Base-by-base conservation (phyloP, 2,797 vertebrate genomes). In the Channa striata region DNA sequence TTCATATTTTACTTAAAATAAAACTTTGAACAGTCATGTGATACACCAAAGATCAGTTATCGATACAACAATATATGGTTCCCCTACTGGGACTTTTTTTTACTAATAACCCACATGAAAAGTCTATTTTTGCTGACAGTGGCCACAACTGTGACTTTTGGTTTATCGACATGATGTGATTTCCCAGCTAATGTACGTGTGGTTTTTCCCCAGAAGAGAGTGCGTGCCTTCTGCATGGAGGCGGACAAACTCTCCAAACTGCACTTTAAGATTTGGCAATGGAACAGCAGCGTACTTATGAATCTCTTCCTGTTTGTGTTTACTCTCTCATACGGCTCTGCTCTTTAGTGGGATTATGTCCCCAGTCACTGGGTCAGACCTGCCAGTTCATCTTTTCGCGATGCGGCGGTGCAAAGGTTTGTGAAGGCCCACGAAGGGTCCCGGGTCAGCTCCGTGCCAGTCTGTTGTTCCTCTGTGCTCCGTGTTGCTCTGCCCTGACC, bases 241-340 rank as follows among this genome's bases (percentile, higher is more conserved):
- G 47, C 72, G 39, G 64, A 84, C 62, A 78, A 40, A 44, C 62
- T 89, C 78, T 83, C 54, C 42, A 81, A 78, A 74, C 59, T 73
- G 69, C 77, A 87, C 88, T 91, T 89, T 64, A 78, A 70, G 67
- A 86, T 81, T 85, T 86, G 87, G 86, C 87, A 82, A 59, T 65
- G 54, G 77, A 87, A 83, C 72, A 87, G 81, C 67, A 30, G 82
- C 34, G 37, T 81, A 87, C 85, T 91, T 87, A 87, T 75, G 73
- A 89, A 84, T 82, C 85, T 80, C 83, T 93, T 93, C 90, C 91
- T 93, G 91, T 93, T 94, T 92, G 89, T 92, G 87, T 92, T 94
- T 90, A 91, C 84, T 73, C 60, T 68, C 72, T 77, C 53, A 78
- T 77, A 63, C 66, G 73, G 68, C 68, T 65, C 50, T 64, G 75